A percentile compares a stretch with the other conserved stretches of the same genome.
Evolutionary conservation across 1,140 invertebrate genomes (phyloP).

Genomic region (Drosophila erecta): DNA sequence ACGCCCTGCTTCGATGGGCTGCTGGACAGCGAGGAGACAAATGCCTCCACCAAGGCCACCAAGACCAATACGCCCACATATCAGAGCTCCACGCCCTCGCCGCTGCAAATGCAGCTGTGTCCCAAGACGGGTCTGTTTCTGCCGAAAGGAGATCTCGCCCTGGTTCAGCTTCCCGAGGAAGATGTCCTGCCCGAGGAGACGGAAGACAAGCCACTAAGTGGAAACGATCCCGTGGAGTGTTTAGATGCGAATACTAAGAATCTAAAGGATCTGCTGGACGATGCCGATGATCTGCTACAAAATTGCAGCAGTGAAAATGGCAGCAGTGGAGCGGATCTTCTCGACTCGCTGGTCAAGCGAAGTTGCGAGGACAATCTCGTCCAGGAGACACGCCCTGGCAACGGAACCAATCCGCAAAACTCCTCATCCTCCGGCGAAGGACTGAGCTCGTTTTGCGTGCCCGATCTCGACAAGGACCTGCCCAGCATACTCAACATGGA

Average conservation of each 20-base stretch:
- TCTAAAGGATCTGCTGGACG: constrained; percentile 80
- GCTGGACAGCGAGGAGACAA: constrained; percentile 67
- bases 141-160: constrained; percentile 42
- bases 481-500: constrained; percentile 78
- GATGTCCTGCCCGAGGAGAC: neutral
- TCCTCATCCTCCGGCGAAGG: constrained; percentile 7
- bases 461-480: constrained; percentile 85
- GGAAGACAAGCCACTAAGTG: constrained; percentile 10
- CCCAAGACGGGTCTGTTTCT: constrained; percentile 78
- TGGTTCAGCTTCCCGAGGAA: constrained; percentile 21
- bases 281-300: constrained; percentile 85
- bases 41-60: constrained; percentile 66
- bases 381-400: constrained; percentile 22
- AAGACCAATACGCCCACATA: constrained; percentile 78
- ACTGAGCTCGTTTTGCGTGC: constrained; percentile 74
- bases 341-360: constrained; percentile 87
- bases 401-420: constrained; percentile 32
- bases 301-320: constrained; percentile 86
- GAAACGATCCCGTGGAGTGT: constrained; percentile 19
- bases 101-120: constrained; percentile 73
- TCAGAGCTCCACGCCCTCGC: constrained; percentile 67
- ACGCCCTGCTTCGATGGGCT: constrained; percentile 58
- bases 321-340: constrained; percentile 84
- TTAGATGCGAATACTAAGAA: constrained; percentile 78
- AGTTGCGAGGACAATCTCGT: constrained; percentile 86